Conservation (phyloP, 2,888 invertebrate species). For the Sepioteuthis lessoniana region DNA sequence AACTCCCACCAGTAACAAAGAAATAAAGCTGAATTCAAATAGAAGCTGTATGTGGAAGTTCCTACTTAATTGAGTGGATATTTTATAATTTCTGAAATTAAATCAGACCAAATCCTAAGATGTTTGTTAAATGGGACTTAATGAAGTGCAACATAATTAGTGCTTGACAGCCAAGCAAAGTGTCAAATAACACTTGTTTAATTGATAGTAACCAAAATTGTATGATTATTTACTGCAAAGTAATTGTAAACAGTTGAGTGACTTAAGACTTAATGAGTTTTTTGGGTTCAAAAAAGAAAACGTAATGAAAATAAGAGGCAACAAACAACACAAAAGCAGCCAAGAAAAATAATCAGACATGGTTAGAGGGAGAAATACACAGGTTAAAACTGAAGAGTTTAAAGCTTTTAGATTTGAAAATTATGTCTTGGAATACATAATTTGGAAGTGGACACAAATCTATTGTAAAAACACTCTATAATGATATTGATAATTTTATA, state of each 20-base stretch:
- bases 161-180: background rate
- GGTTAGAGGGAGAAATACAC: too few relatives aligned
- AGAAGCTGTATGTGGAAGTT: background rate
- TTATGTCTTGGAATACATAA: too few relatives aligned
- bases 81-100: background rate
- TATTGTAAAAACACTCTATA: too few relatives aligned
- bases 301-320: too few relatives aligned
- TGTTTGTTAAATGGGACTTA: background rate
- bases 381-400: too few relatives aligned
- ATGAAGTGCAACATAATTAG: background rate
- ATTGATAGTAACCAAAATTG: constrained; percentile 4
- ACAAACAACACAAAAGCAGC: too few relatives aligned
- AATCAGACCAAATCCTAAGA: background rate
- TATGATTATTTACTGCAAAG: background rate
- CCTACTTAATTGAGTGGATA: background rate
- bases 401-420: too few relatives aligned
- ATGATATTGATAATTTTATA: too few relatives aligned
- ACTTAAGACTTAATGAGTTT: background rate
- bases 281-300: too few relatives aligned
- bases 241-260: constrained; percentile 4
- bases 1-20: too few relatives aligned
- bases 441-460: too few relatives aligned
- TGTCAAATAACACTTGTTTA: background rate
- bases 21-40: background rate
- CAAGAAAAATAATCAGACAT: too few relatives aligned